A percentile compares a stretch with the other conserved stretches of the same genome.
Evolutionary conservation across 2,797 vertebrate genomes (phyloP).

Genomic region (Simalia tracyae): DNA sequence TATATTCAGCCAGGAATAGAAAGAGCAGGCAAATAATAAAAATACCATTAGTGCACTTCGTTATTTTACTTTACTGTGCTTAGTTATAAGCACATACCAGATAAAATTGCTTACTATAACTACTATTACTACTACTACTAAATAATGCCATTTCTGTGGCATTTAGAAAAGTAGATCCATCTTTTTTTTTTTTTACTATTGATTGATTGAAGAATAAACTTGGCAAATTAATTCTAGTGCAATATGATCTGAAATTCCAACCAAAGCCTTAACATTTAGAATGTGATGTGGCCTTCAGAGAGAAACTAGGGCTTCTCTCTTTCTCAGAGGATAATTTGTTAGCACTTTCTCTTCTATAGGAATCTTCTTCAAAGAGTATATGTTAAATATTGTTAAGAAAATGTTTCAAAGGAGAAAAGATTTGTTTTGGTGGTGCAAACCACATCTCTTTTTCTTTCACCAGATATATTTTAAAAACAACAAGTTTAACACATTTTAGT

Average conservation of each 20-base stretch:
- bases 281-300: constrained; percentile 26
- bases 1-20: not conserved
- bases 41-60: not conserved
- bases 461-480: constrained; percentile 55
- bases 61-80: not conserved
- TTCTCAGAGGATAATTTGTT: constrained; percentile 32
- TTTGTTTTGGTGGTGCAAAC: constrained; percentile 48
- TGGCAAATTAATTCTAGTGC: constrained; percentile 16
- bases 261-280: constrained; percentile 57
- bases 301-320: constrained; percentile 19
- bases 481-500: constrained; percentile 67
- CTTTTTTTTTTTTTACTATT: constrained; percentile 21
- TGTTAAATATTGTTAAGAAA: constrained; percentile 52
- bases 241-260: constrained; percentile 47
- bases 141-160: not conserved
- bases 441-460: constrained; percentile 52
- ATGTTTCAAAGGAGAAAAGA: constrained; percentile 43
- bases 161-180: not conserved
- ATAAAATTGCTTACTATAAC: not conserved
- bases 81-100: not conserved
- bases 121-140: not conserved
- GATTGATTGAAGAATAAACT: not conserved
- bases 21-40: not conserved
- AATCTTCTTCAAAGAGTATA: constrained; percentile 49
- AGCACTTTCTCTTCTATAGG: constrained; percentile 52